Evolutionary conservation across 2,888 invertebrate genomes (phyloP).

Genomic region (Pristionchus fissidentatus): DNA sequence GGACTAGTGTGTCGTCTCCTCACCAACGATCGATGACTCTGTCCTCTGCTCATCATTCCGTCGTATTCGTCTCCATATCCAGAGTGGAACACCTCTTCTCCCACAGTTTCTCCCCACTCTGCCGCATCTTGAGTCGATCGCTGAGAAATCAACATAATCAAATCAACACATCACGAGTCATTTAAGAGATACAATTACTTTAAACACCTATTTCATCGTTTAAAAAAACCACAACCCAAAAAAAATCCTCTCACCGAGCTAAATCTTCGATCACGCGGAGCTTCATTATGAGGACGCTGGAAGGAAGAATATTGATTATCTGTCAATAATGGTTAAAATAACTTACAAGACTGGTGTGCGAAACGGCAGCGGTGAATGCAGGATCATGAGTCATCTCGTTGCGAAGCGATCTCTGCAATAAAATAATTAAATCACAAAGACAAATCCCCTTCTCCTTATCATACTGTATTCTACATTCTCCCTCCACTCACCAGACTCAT

Average conservation of each 20-base stretch:
- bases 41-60: slow-evolving; percentile 24
- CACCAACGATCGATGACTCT: slow-evolving; percentile 28
- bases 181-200: not conserved
- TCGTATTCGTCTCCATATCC: slow-evolving; percentile 32
- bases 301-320: not conserved
- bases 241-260: not conserved
- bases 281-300: not conserved
- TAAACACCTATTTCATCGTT: not conserved
- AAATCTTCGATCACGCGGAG: not conserved
- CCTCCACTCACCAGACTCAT: not conserved
- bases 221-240: not conserved
- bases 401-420: not conserved
- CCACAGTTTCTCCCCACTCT: slow-evolving; percentile 37
- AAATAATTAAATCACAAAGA: not conserved
- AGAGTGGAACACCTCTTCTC: slow-evolving; percentile 13
- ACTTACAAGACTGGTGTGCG: slow-evolving; percentile 1
- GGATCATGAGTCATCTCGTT: not conserved
- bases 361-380: not conserved
- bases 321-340: not conserved
- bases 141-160: not conserved
- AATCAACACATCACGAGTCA: no score
- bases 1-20: no score
- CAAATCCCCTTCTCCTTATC: not conserved
- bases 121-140: slow-evolving; percentile 24
- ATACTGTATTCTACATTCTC: not conserved